phyloP scores from a whole-genome alignment of 2,113 vertebrate genomes.

The Myrmecophaga tridactyla region DNA sequence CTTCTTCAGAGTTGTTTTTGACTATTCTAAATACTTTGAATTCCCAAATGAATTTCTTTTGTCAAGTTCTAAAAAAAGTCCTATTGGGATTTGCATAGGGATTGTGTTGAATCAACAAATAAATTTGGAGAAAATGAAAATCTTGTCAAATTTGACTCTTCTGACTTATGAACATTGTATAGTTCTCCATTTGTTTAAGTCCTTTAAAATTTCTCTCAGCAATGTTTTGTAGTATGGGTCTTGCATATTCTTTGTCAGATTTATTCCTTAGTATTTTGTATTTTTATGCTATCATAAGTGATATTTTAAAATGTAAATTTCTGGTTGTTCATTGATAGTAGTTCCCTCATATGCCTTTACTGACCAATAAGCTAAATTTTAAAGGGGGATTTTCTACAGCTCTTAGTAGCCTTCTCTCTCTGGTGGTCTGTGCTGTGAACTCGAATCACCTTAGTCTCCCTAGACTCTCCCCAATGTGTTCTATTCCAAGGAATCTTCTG shows the following conservation, averaged over 20 bases:
- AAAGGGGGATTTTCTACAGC: background rate
- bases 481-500: background rate
- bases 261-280: background rate
- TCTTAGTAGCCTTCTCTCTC: background rate
- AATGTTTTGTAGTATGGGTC: background rate
- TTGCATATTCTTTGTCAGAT: background rate
- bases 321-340: background rate
- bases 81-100: background rate
- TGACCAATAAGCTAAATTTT: background rate
- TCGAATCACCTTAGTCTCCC: background rate
- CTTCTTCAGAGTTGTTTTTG: background rate
- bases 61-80: background rate
- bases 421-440: background rate
- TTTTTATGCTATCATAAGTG: background rate
- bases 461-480: background rate
- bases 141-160: background rate
- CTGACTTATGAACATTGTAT: background rate
- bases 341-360: background rate
- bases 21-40: background rate
- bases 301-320: background rate
- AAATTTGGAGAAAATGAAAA: background rate
- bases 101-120: background rate
- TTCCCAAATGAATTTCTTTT: conserved; percentile 17
- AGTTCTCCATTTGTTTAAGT: background rate
- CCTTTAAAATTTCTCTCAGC: background rate